A percentile compares a stretch with the other conserved stretches of the same genome.
phyloP scores from a whole-genome alignment of 2,888 invertebrate species.

The Oxytorus armatus region DNA sequence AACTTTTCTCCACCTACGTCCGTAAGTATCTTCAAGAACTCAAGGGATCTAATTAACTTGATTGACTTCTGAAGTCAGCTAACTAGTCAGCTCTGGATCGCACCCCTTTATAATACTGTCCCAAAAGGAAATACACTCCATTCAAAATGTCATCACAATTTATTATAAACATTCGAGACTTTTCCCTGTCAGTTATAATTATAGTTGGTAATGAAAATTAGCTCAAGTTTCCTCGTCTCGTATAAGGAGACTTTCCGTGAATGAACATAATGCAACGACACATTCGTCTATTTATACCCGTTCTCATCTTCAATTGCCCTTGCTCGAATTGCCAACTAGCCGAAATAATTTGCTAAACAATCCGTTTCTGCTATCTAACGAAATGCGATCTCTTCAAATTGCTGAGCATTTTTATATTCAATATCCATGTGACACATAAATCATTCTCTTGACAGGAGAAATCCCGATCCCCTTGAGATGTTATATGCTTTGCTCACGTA shows the following conservation, averaged over 20 bases:
- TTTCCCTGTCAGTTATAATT: not conserved
- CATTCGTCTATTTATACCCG: not conserved
- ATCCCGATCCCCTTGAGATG: not conserved
- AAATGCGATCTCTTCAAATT: not conserved
- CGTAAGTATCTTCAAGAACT: not conserved
- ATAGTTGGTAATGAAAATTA: not conserved
- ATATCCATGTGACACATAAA: constrained; percentile 1
- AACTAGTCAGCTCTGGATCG: too few relatives aligned
- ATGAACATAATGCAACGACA: not conserved
- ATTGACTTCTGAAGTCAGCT: not conserved
- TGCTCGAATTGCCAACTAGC: not conserved
- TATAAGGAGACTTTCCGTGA: not conserved
- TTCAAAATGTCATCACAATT: not conserved
- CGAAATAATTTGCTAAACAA: not conserved
- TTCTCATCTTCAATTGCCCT: not conserved
- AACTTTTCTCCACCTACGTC: not conserved
- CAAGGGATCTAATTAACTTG: not conserved
- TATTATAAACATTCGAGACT: not conserved
- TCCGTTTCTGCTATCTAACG: not conserved
- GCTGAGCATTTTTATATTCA: not conserved
- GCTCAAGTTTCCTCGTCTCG: not conserved
- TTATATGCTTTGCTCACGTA: constrained; percentile 8
- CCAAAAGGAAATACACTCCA: too few relatives aligned
- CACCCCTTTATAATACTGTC: too few relatives aligned
- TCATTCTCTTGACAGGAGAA: not conserved